Evolutionary conservation across 1,140 invertebrate genomes (phyloP).

Genomic region (Pseudachorutes palmiensis): DNA sequence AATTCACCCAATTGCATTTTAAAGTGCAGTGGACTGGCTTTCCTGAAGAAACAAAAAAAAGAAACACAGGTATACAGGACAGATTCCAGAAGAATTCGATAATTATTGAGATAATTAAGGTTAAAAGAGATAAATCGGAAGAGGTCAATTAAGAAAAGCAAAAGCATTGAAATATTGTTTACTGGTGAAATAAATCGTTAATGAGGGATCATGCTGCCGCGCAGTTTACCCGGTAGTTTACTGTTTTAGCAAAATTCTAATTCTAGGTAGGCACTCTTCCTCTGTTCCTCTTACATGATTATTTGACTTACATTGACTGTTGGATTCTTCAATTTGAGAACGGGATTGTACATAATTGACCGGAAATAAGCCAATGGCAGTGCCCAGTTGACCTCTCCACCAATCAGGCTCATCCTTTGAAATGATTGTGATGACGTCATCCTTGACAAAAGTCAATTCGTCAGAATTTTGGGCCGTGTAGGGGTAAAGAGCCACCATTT

Average conservation of each 20-base stretch:
- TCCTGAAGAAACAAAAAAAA: constrained; percentile 6
- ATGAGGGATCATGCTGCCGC: too few relatives aligned
- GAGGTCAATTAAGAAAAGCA: background rate
- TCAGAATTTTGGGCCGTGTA: constrained; percentile 89
- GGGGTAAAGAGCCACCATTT: constrained; percentile 83
- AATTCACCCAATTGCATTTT: constrained; percentile 9
- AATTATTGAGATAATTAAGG: too few relatives aligned
- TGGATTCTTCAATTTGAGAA: constrained; percentile 46
- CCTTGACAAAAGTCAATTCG: constrained; percentile 79
- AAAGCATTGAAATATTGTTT: too few relatives aligned
- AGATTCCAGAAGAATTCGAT: too few relatives aligned
- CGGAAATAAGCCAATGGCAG: constrained; percentile 76
- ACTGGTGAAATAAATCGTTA: too few relatives aligned
- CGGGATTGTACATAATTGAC: constrained; percentile 77
- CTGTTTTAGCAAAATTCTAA: too few relatives aligned
- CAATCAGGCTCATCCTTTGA: constrained; percentile 86
- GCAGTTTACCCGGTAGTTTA: too few relatives aligned
- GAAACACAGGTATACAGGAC: background rate
- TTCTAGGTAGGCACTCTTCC: too few relatives aligned
- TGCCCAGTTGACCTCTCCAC: constrained; percentile 91
- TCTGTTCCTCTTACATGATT: too few relatives aligned
- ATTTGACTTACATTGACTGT: constrained; percentile 37
- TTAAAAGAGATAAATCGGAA: too few relatives aligned
- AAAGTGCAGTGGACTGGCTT: background rate
- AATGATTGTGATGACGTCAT: constrained; percentile 83